These are phyloP conservation scores for Dolichallabes microphthalmus DNA, from an alignment of 2,113 vertebrate genomes.

Conservation along the genomic window DNA sequence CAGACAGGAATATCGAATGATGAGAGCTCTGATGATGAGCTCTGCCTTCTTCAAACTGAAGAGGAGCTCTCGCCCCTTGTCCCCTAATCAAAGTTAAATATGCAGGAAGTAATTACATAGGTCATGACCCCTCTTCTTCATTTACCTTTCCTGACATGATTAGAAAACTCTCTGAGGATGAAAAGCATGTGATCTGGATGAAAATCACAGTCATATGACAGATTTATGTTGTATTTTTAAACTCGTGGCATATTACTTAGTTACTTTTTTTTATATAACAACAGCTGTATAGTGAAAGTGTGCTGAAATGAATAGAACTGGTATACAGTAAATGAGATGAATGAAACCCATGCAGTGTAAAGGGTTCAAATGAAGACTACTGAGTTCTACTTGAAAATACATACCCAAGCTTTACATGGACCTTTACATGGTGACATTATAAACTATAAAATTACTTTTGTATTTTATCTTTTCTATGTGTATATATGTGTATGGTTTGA, in stretches of 20 bases:
- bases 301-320: neutral
- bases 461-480: too few species aligned
- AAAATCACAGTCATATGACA: neutral
- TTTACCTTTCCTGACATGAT: constrained; percentile 44
- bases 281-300: neutral
- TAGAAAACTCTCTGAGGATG: constrained; percentile 24
- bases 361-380: too few species aligned
- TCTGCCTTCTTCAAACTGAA: constrained; percentile 44
- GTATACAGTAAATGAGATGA: neutral
- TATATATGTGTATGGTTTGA: too few species aligned
- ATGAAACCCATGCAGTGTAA: neutral
- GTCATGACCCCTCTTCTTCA: constrained; percentile 51
- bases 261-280: neutral
- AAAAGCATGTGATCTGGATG: constrained; percentile 15
- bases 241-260: neutral
- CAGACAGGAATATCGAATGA: constrained; percentile 45
- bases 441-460: too few species aligned
- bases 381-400: neutral
- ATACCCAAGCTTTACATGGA: too few species aligned
- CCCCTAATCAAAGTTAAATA: constrained; percentile 54
- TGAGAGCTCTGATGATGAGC: constrained; percentile 49
- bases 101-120: constrained; percentile 46
- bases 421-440: too few species aligned
- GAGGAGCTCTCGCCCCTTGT: constrained; percentile 41
- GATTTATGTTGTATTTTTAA: neutral